Evolutionary conservation across 1,140 invertebrate species (phyloP), one percentile per base, ranked within the genome.

Genomic region (Episyrphus balteatus): DNA sequence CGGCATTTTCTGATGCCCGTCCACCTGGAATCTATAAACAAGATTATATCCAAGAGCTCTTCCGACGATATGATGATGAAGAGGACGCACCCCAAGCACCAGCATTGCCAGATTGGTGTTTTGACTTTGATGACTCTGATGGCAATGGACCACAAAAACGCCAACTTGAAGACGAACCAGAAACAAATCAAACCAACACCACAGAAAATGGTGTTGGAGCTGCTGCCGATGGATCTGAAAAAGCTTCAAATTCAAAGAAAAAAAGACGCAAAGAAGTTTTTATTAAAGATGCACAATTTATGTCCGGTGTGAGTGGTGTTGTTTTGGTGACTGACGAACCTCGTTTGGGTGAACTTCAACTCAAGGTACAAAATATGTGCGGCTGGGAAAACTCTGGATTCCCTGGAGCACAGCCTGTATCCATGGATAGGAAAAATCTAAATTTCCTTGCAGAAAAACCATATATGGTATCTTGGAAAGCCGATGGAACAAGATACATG

Each of bases 391-490:
- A 62, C 14, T 76, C 73, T 43, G 91, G 89, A 9, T 99, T 99
- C 70, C 94, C 95, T 5, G 96, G 97, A 3, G 82, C 81, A 42
- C 97, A 99, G 62, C 96, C 97, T 0, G 92, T 99, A 1, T 98
- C 93, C 0, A 96, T 99, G 92, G 83, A 92, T 59, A 67, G 72
- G 3, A 61, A 79, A 1, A 99, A 99, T 70, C 75, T 99, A 12
- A 72, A 68, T 38, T 73, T 84, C 10, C 68, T 99, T 1, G 70
- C 76, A 39, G 59, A 83, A 51, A 90, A 90, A 62, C 85, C 84
- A 0, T 99, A 99, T 61, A 82, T 82, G 62, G 95, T 99, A 5
- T 98, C 93, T 1, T 99, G 96, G 96, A 99, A 99, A 69, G 97
- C 97, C 13, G 97, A 99, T 72, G 97, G 97, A 19, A 92, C 86